These are phyloP conservation scores for Bilobella aurantiaca DNA, from an alignment of 1,140 invertebrate species.

Conservation along the genomic window DNA sequence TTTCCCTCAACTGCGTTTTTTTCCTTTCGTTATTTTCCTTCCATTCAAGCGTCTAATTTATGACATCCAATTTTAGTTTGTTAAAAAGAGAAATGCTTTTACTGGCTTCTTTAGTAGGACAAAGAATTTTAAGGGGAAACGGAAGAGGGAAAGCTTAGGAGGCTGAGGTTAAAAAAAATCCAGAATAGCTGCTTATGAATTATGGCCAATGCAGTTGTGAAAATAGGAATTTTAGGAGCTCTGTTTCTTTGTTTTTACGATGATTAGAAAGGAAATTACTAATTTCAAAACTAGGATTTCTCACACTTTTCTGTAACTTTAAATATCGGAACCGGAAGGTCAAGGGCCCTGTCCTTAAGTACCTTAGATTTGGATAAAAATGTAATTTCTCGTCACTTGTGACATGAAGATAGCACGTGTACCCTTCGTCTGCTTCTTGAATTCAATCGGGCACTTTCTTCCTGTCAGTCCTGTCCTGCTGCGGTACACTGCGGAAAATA, in stretches of 20 bases:
- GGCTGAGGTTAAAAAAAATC: neutral
- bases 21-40: neutral
- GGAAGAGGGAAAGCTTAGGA: neutral
- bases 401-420: too few species aligned
- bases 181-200: neutral
- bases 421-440: too few species aligned
- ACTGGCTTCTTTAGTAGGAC: neutral
- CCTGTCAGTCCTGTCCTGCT: too few species aligned
- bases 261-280: neutral
- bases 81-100: neutral
- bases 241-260: neutral
- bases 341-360: too few species aligned
- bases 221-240: too few species aligned
- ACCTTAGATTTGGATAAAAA: neutral
- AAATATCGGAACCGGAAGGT: too few species aligned
- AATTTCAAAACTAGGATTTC: neutral
- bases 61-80: slow-evolving; percentile 4
- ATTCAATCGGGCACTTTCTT: too few species aligned
- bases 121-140: neutral
- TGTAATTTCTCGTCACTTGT: too few species aligned
- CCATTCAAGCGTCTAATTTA: slow-evolving; percentile 7
- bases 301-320: too few species aligned
- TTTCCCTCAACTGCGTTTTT: neutral
- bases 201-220: neutral
- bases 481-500: too few species aligned